Base-by-base conservation (phyloP, 1,140 invertebrate genomes). In the Phenacoccus solenopsis region DNA sequence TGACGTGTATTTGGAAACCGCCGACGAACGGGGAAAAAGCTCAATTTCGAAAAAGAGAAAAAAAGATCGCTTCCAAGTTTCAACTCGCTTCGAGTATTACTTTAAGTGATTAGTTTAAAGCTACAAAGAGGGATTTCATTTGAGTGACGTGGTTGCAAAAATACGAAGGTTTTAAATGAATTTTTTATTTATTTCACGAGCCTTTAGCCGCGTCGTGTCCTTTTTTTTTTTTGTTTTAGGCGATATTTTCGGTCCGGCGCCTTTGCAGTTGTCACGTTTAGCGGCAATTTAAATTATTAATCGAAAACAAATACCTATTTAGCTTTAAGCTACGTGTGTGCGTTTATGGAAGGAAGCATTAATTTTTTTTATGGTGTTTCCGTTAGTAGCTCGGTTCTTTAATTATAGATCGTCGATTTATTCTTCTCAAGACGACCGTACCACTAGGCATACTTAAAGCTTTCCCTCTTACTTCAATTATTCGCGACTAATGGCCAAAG, bases 121-220 rank as follows among this genome's bases (percentile, higher is more conserved):
- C 38, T 49, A 49, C 38, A 49, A 49, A 49, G 38, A 49, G 38
- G 38, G 38, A 49, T 49, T 49, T 49, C 38, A 49, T 49, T 49
- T 49, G 38, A 49, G 38, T 49, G 38, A 49, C 38, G 20, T n/a
- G 38, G 16, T n/a, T 49, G 12, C 12, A 49, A 49, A 49, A 49
- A 49, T 16, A 49, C 20, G 16, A n/a, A 49, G 12, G 38, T 49
- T 49, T 49, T 49, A 49, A 49, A 49, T 49, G 38, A 49, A 49
- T 49, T 49, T 49, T 49, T 49, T 49, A 49, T 49, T 49, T 49
- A 49, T 49, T 49, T n/a, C 20, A 49, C 38, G 20, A 49, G 20
- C 38, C 3, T 10, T n/a, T 49, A 49, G 38, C 5, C n/a, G n/a
- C n/a, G n/a, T n/a, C n/a, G n/a, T n/a, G n/a, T n/a, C n/a, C 38